Conservation (phyloP, 2,113 vertebrate genomes). For the Natator depressus region DNA sequence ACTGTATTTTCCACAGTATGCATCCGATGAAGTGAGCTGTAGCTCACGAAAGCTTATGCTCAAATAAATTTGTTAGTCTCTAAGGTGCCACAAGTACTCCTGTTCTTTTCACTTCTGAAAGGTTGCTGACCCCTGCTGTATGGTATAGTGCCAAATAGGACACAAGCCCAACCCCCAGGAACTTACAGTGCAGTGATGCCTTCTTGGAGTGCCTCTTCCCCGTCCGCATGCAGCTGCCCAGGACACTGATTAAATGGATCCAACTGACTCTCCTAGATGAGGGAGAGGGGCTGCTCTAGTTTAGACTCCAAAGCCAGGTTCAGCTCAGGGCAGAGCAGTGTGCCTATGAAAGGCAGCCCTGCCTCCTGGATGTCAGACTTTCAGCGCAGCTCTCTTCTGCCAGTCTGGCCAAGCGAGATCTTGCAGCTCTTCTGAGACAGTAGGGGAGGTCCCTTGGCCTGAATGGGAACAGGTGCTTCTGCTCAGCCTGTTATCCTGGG, state of each 20-base stretch:
- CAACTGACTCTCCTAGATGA: too few species aligned
- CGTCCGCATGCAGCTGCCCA: too few species aligned
- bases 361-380: neutral
- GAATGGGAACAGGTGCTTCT: neutral
- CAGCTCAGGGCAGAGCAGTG: neutral
- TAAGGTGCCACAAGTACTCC: too few species aligned
- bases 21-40: too few species aligned
- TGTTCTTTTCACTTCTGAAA: too few species aligned
- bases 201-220: neutral
- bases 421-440: neutral
- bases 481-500: too few species aligned
- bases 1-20: too few species aligned
- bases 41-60: too few species aligned
- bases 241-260: too few species aligned
- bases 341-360: rapidly evolving
- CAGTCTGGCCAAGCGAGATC: neutral
- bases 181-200: too few species aligned
- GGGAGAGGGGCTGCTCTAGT: neutral
- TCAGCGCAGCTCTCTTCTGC: neutral
- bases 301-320: neutral
- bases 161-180: neutral
- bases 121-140: too few species aligned
- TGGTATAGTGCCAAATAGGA: neutral
- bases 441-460: neutral
- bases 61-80: too few species aligned